phyloP scores from a whole-genome alignment of 2,113 vertebrate genomes.

The Charadrius vociferus region DNA sequence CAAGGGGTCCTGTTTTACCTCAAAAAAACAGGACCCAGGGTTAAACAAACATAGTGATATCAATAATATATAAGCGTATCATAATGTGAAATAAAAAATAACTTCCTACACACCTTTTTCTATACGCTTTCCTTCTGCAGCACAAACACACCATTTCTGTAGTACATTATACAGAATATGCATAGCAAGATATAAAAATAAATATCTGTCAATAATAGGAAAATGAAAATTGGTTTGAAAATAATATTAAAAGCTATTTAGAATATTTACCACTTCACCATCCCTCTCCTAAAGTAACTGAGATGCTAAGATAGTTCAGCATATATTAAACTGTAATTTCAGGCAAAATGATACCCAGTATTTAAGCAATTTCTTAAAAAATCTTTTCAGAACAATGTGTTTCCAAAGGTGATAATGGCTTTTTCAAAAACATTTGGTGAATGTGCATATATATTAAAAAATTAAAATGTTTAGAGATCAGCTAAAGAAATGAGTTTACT shows the following conservation, averaged over 20 bases:
- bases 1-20: neutral
- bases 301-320: neutral
- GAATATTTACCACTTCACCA: neutral
- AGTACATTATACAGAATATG: neutral
- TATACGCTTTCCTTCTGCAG: neutral
- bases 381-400: neutral
- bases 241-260: neutral
- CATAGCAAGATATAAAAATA: neutral
- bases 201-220: neutral
- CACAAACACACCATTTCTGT: neutral
- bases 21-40: neutral
- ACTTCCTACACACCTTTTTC: neutral
- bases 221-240: neutral
- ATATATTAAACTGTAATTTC: neutral
- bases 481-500: neutral
- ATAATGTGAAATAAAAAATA: neutral
- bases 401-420: neutral
- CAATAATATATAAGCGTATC: accelerated
- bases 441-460: neutral
- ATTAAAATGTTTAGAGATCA: neutral
- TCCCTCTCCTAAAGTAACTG: neutral
- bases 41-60: neutral
- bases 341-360: neutral
- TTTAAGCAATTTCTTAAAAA: neutral
- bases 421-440: neutral